Base-by-base conservation (phyloP, 2,888 invertebrate genomes). In the Syrista parreyssii region DNA sequence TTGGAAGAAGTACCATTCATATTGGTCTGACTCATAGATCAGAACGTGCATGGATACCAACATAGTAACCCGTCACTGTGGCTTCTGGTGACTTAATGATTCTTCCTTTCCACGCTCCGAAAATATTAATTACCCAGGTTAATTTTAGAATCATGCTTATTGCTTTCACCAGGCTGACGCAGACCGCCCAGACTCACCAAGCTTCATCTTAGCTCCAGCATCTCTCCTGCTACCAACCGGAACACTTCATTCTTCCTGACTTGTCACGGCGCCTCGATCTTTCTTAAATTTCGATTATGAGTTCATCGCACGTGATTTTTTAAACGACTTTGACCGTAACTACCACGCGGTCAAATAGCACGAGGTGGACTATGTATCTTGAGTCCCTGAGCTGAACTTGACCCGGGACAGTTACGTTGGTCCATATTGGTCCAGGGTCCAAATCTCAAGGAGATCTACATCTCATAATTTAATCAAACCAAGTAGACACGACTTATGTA, bases 51-150 rank as follows among this genome's bases (percentile, higher is more conserved):
- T 9, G 55, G 55, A 55, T 55, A 55, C 55, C 55, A 55, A 55
- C 55, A 9, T 55, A 23, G 23, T 55, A 55, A 23, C 55, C 55
- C 55, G 55, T 55, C 55, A 23, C 55, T 9, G 55, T 55, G 55
- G 55, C 55, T 55, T 55, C 55, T 33, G 71, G 33, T 71, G 71
- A 33, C 71, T 71, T 71, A 33, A 71, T 71, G 33, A 71, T 32
- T 71, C 71, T 31, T 71, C 71, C 32, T 71, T 71, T 71, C 33
- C 71, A 15, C 71, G 71, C 32, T 32, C 33, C 31, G 12, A 33
- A 71, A 71, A 71, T 71, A 71, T 71, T 71, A 71, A 71, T 71
- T 71, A 33, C 71, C 55, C 71, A 71, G 71, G 71, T 33, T 71
- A 71, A 71, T 71, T 71, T 71, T 71, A 71, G 71, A 55, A 71